phyloP scores from a whole-genome alignment of 2,113 vertebrate species.

The Onychostruthus taczanowskii region DNA sequence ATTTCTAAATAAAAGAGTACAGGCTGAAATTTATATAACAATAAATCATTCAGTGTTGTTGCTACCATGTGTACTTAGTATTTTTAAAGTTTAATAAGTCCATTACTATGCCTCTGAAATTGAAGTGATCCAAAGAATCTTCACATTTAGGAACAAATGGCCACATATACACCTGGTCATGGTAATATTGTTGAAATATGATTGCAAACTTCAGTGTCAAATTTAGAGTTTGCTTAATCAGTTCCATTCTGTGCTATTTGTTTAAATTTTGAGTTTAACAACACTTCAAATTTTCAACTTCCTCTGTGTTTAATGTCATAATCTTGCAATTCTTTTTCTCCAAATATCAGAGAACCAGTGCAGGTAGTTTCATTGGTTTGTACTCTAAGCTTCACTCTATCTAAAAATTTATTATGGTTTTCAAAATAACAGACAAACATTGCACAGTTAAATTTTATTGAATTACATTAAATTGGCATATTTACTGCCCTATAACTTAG shows the following conservation, averaged over 20 bases:
- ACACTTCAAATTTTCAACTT: background rate
- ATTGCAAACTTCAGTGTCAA: background rate
- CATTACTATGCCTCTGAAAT: background rate
- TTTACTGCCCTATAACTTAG: background rate
- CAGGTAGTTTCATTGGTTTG: background rate
- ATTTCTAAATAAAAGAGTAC: background rate
- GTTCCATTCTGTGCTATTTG: background rate
- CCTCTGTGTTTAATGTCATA: background rate
- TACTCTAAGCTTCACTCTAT: background rate
- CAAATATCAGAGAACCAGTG: background rate
- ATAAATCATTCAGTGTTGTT: background rate
- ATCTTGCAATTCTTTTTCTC: background rate
- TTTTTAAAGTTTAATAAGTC: background rate
- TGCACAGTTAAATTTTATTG: background rate
- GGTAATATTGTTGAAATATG: background rate
- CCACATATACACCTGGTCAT: background rate
- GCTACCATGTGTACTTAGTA: background rate
- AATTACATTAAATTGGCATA: background rate
- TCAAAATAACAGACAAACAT: background rate
- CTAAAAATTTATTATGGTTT: background rate
- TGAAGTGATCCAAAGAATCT: background rate
- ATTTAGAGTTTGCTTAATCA: background rate
- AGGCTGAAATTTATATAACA: background rate
- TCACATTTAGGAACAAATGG: background rate
- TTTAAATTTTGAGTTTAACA: background rate